Base-by-base conservation (phyloP, 2,797 vertebrate genomes). In the Dendrocincla tyrannina region DNA sequence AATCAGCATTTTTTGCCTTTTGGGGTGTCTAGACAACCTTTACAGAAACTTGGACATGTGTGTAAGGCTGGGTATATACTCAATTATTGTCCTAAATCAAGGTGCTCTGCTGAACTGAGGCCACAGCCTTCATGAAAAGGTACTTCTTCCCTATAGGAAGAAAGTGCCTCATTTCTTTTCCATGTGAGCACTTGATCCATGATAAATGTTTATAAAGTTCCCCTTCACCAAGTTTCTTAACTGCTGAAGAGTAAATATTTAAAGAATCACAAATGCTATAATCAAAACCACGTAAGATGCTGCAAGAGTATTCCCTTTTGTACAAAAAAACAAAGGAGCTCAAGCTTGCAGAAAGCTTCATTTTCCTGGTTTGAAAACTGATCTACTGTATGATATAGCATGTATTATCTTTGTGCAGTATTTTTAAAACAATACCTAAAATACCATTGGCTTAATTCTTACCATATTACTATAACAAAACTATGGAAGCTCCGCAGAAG, bases 401-500 rank as follows among this genome's bases (percentile, higher is more conserved):
- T 82, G 77, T 87, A 91, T 94, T 96, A 95, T 95, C 92, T 94
- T 93, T 96, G 80, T 74, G 88, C 66, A 74, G 47, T 96, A 88
- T 96, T 97, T 97, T 96, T 77, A 92, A 93, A 97, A 95, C 94
- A 96, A 96, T 97, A 88, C 85, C 74, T 96, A 88, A 92, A 95
- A 97, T 97, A 62, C 94, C 96, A 91, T 33, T 46, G 89, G 69
- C 78, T 93, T 97, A 96, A 97, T 97, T 96, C 93, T 96, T 96
- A 95, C 95, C 97, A 97, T 96, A 97, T 97, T 96, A 95, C 83
- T 96, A 91, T 90, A 97, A 96, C 92, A 96, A 93, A 93, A 62
- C 89, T 33, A 32, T 92, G 84, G 75, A 92, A 88, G 55, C 67
- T 91, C 78, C 70, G 59, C 72, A 93, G 69, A 95, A 69, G 69